These are phyloP conservation scores for Cepaea nemoralis DNA, from an alignment of 1,140 invertebrate species.

Conservation along the genomic window DNA sequence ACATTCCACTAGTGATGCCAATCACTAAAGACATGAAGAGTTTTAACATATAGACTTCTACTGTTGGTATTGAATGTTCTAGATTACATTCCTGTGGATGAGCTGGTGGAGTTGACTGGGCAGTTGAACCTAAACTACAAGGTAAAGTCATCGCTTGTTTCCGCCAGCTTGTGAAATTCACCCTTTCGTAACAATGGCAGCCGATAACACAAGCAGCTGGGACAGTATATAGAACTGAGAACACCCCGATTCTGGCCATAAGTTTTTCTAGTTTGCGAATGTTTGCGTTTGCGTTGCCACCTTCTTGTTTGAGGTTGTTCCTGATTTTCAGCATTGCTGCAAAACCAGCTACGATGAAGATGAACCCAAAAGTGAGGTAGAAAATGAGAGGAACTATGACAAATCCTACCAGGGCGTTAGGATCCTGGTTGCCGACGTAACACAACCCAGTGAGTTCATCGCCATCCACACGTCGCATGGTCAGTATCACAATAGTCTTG, in stretches of 20 bases:
- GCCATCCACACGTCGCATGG: slow-evolving; percentile 95
- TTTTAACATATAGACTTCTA: slow-evolving; percentile 78
- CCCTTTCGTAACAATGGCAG: slow-evolving; percentile 91
- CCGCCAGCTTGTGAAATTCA: slow-evolving; percentile 65
- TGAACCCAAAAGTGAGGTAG: slow-evolving; percentile 92
- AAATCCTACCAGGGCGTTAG: slow-evolving; percentile 87
- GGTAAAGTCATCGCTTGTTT: slow-evolving; percentile 49
- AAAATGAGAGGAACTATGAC: slow-evolving; percentile 90
- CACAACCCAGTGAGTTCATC: slow-evolving; percentile 97
- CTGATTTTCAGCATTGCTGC: slow-evolving; percentile 94
- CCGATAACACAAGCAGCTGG: slow-evolving; percentile 92
- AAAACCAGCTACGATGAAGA: slow-evolving; percentile 94
- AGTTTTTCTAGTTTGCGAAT: slow-evolving; percentile 69
- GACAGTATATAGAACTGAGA: slow-evolving; percentile 93
- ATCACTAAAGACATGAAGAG: slow-evolving; percentile 75
- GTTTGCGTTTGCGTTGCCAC: slow-evolving; percentile 62
- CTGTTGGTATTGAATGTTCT: slow-evolving; percentile 69
- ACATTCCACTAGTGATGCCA: slow-evolving; percentile 75
- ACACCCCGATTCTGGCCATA: slow-evolving; percentile 95
- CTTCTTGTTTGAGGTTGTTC: slow-evolving; percentile 86
- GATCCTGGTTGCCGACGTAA: slow-evolving; percentile 94
- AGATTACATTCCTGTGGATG: slow-evolving; percentile 60
- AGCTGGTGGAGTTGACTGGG: background rate
- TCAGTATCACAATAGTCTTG: slow-evolving; percentile 90
- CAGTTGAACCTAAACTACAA: slow-evolving; percentile 40